Evolutionary conservation across 2,797 vertebrate species (phyloP), one percentile per base, ranked within the genome.

Genomic region (Enteromius trimaculatus): DNA sequence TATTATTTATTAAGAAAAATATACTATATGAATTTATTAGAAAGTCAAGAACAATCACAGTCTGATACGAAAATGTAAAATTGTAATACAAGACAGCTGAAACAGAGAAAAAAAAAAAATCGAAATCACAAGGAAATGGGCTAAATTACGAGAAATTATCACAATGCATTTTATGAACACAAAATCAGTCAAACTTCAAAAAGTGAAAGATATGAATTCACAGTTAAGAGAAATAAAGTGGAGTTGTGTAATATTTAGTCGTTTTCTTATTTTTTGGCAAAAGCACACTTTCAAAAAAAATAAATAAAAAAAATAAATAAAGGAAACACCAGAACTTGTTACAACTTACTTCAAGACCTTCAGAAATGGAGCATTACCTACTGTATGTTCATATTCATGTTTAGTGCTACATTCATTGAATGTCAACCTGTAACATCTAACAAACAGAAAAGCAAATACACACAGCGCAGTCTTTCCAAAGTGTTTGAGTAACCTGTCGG

Each of bases 391-490:
- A 77, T 13, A 66, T n/a, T 51, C 44, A 66, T 51, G 19, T 51
- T 37, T 79, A 66, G 17, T 49, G 42, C 21, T 49, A 65, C 26
- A 74, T 74, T 23, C 53, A 68, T 21, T 58, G 47, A 55, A 70
- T 21, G 21, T 39, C 65, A 68, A 29, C 7, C 29, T 68, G 6
- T 13, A 70, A 70, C 39, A 58, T 58, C 49, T 58, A 70, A 55
- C 39, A 21, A 47, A 34, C 23, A 51, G 19, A 79, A 37, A 51
- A 53, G 42, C 31, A 62, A 70, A 47, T 8, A n/a, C 64, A 60
- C 72, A 60, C 49, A 83, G 21, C 1, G 44, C 58, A n/a, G 39
- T 60, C 21, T 47, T 51, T 16, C 29, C n/a, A 14, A 68, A 79
- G 77, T 26, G 1, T 71, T 58, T 58, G 62, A 80, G 62, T 31